A percentile compares a stretch with the other conserved stretches of the same genome.
Conservation (phyloP, 2,797 vertebrate genomes). For the Poeciliopsis paucimaculata region DNA sequence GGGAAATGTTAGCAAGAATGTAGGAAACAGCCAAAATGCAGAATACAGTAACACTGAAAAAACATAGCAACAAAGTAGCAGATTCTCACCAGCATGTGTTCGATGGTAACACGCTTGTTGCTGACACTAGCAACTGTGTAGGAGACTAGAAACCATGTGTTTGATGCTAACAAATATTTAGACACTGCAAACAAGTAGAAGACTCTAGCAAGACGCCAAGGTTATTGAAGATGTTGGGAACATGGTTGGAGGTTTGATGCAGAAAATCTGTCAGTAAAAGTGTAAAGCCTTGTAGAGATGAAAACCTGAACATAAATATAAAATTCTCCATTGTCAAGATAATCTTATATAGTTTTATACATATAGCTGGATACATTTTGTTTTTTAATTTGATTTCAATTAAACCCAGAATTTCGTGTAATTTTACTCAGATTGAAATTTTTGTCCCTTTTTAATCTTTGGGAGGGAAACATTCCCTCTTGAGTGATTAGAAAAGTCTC, state of each 20-base stretch:
- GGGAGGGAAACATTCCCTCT: not conserved
- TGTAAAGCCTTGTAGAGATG: not conserved
- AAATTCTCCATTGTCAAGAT: not conserved
- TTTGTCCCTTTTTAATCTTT: not conserved
- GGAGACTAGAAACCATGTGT: too few species aligned
- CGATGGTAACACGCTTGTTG: too few species aligned
- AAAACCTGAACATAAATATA: not conserved
- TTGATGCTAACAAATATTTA: not conserved
- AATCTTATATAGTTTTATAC: not conserved
- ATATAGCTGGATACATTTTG: not conserved
- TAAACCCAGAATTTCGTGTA: not conserved
- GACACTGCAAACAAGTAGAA: not conserved
- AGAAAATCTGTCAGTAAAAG: not conserved
- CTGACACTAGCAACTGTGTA: too few species aligned
- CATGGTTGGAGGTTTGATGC: not conserved
- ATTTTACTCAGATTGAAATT: not conserved
- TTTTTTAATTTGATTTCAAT: not conserved
- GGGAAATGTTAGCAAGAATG: not conserved
- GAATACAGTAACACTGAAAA: too few species aligned
- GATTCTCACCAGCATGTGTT: too few species aligned
- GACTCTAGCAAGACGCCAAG: not conserved
- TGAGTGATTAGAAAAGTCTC: not conserved
- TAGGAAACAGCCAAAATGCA: too few species aligned
- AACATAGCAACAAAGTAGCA: too few species aligned
- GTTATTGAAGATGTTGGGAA: not conserved